Percentiles rank a stretch among this genome's conserved stretches.
phyloP scores from a whole-genome alignment of 2,113 vertebrate genomes.

The Equus przewalskii region DNA sequence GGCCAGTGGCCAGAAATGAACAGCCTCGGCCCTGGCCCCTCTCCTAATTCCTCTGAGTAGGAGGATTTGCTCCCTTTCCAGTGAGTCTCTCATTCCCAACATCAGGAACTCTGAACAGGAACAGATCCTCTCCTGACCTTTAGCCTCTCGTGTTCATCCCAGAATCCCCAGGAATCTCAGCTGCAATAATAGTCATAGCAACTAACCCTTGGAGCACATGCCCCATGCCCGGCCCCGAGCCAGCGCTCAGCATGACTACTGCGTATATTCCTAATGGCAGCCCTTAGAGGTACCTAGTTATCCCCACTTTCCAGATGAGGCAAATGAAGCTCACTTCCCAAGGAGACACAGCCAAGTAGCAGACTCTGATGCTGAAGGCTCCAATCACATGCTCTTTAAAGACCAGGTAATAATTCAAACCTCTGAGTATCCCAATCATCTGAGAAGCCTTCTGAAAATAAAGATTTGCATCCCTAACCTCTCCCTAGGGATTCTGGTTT shows the following conservation, averaged over 20 bases:
- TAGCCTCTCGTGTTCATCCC: neutral
- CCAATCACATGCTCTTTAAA: neutral
- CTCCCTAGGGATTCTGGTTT: neutral
- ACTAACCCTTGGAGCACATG: too few species aligned
- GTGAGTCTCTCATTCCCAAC: neutral
- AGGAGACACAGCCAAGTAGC: neutral
- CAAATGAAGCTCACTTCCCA: constrained; percentile 13
- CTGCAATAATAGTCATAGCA: neutral
- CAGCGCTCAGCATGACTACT: neutral
- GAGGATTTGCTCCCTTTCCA: neutral
- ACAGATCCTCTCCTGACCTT: neutral
- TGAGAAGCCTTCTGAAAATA: neutral
- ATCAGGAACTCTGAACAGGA: neutral
- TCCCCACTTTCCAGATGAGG: neutral
- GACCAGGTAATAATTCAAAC: neutral
- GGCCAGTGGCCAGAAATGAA: neutral
- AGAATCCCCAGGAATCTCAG: neutral
- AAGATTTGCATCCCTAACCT: neutral
- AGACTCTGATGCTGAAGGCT: neutral
- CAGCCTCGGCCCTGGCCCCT: neutral
- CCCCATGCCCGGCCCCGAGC: neutral
- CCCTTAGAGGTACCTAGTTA: neutral
- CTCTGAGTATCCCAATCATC: neutral
- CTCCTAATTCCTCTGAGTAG: neutral
- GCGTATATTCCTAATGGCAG: neutral